Base-by-base conservation (phyloP, 37 sponge, comb jelly and placozoan genomes). In the Crambe crambe region DNA sequence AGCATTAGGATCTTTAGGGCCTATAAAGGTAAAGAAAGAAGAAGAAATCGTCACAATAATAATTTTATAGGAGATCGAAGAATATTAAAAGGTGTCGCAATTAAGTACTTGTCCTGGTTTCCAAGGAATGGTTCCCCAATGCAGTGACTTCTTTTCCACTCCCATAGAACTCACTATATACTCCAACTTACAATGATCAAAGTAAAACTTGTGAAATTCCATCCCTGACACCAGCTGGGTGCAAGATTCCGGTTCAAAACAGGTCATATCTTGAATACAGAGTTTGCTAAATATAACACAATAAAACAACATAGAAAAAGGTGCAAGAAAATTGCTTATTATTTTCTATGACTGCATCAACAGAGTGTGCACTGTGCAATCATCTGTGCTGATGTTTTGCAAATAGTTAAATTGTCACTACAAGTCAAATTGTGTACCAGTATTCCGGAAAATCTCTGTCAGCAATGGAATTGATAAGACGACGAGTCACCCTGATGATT, bases 181-280 rank as follows among this genome's bases (percentile, higher is more conserved):
- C n/a, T n/a, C n/a, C n/a, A n/a, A n/a, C 64, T 81, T 61, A 81
- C 82, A 56, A 21, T 80, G 82, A 40, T 95, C 95, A 43, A 97
- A 92, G 70, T 86, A 88, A 81, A 92, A 95, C 77, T 89, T 83
- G 75, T 97, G 98, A 70, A 95, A 95, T 42, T 97, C 93, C 76
- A 93, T 66, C 22, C 98, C 98, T n/a, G 78, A 44, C 25, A 97
- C 64, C 43, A 93, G 42, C 62, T 89, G 87, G 20, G 68, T 37
- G 27, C 89, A 78, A 23, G 88, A 75, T 70, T 97, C 91, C 23
- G 94, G 94, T 63, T 97, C 97, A 83, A 93, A 93, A 37, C 89
- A 85, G 1, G 97, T 93, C 56, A 97, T 80, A 9, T 87, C 85
- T 20, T 80, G 78, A 17, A 43, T 68, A 77, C 97, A 97, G 73